Conservation (phyloP, 2,888 invertebrate species). For the Eristalis arbustorum region DNA sequence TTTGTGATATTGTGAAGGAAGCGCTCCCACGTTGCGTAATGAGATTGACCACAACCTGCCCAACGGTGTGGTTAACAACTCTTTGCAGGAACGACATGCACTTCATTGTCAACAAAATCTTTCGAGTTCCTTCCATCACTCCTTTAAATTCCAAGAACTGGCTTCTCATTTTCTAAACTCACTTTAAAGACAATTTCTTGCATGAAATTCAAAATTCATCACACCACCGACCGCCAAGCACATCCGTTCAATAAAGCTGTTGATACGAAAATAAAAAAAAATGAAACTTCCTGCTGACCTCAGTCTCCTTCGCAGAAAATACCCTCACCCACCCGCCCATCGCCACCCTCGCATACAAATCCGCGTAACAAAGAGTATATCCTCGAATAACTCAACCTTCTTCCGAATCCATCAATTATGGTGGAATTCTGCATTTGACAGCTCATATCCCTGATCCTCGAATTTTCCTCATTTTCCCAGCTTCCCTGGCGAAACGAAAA, state of each 20-base stretch:
- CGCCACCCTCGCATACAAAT: not conserved
- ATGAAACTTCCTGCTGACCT: conserved; percentile 4
- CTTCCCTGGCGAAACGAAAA: conserved; percentile 40
- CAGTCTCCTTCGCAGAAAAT: not conserved
- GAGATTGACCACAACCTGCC: no score
- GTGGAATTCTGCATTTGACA: conserved; percentile 68
- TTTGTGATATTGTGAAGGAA: no score
- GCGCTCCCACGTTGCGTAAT: no score
- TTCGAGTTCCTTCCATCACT: no score
- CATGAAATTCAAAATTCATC: not conserved
- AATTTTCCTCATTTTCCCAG: conserved; percentile 50
- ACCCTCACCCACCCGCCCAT: not conserved
- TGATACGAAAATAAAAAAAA: conserved; percentile 3
- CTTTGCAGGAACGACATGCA: no score
- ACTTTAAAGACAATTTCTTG: not conserved
- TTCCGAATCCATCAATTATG: conserved; percentile 65
- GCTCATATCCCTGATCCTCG: conserved; percentile 69
- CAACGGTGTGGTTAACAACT: no score
- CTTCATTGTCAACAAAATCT: no score
- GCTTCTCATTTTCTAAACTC: no score
- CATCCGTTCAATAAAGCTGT: conserved; percentile 12
- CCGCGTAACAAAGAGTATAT: conserved; percentile 49
- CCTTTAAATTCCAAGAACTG: no score
- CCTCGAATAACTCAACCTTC: conserved; percentile 52
- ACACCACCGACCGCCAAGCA: conserved; percentile 18